Conservation (phyloP, 37 sponge, comb jelly and placozoan species). For the Aphrocallistes beatrix region DNA sequence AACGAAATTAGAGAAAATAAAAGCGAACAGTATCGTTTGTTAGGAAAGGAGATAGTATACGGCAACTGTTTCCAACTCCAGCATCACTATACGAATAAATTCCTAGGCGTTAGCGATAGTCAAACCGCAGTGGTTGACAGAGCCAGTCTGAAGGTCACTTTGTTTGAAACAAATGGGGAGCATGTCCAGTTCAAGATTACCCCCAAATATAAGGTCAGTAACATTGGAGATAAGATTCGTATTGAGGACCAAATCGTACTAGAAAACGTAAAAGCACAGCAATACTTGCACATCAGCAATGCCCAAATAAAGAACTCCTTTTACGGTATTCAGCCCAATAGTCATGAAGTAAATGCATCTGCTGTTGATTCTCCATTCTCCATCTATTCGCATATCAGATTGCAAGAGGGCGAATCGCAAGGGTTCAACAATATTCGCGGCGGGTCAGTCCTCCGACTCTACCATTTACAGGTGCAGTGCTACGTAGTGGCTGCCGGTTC, state of each 20-base stretch:
- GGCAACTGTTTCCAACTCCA: conserved; percentile 36
- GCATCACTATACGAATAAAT: conserved; percentile 31
- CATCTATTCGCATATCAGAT: conserved; percentile 32
- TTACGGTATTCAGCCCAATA: conserved; percentile 3
- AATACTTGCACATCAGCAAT: conserved; percentile 45
- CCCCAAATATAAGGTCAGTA: conserved; percentile 52
- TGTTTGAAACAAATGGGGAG: conserved; percentile 22
- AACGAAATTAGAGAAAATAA: conserved; percentile 30
- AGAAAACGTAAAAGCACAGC: conserved; percentile 47
- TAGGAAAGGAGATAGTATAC: conserved; percentile 32
- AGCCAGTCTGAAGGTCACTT: conserved; percentile 40
- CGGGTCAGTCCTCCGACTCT: conserved; percentile 37
- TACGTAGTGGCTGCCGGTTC: conserved; percentile 64
- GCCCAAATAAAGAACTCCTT: conserved; percentile 5
- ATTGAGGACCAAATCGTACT: conserved; percentile 40
- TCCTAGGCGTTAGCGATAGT: conserved; percentile 32
- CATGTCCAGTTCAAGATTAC: conserved; percentile 32
- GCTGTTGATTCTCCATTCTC: conserved; percentile 50
- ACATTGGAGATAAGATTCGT: conserved; percentile 41
- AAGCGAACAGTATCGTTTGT: conserved; percentile 32
- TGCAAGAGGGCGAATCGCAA: neutral
- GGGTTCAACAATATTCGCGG: neutral
- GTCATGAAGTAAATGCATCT: conserved; percentile 61
- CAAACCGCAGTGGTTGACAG: conserved; percentile 39
- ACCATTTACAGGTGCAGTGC: conserved; percentile 53